A percentile compares a stretch with the other conserved stretches of the same genome.
phyloP scores from a whole-genome alignment of 2,888 invertebrate species.

The Hofmannophila pseudospretella region DNA sequence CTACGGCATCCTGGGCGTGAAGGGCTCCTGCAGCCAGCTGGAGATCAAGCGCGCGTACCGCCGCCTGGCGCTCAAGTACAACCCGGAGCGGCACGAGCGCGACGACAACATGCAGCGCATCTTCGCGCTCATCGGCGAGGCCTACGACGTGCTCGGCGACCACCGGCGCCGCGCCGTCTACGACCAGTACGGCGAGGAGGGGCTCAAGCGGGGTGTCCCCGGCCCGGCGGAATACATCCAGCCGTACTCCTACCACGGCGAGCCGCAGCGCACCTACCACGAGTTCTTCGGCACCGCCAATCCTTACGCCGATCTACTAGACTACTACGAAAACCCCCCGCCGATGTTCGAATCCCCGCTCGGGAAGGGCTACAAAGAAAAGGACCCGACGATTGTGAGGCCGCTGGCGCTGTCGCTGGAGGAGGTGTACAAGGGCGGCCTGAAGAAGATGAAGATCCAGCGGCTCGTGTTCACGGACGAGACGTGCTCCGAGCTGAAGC shows the following conservation, averaged over 20 bases:
- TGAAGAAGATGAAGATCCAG: slow-evolving; percentile 91
- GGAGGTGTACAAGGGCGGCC: slow-evolving; percentile 83
- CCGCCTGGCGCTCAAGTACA: slow-evolving; percentile 76
- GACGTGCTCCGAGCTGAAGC: slow-evolving; percentile 78
- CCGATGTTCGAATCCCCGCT: slow-evolving; percentile 80
- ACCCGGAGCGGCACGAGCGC: slow-evolving; percentile 73
- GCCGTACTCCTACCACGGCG: slow-evolving; percentile 89
- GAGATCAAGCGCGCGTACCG: slow-evolving; percentile 85
- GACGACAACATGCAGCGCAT: slow-evolving; percentile 69
- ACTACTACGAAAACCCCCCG: slow-evolving; percentile 80
- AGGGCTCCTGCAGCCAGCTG: slow-evolving; percentile 79
- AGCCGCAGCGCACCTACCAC: slow-evolving; percentile 84
- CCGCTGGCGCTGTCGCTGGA: slow-evolving; percentile 72
- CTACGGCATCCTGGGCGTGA: slow-evolving; percentile 85
- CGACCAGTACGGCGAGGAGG: slow-evolving; percentile 94
- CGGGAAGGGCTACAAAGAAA: slow-evolving; percentile 80
- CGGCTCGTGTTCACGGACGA: slow-evolving; percentile 82
- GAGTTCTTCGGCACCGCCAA: slow-evolving; percentile 91
- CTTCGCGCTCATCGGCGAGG: slow-evolving; percentile 84
- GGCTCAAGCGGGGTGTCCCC: slow-evolving; percentile 88
- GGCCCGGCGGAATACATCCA: slow-evolving; percentile 81
- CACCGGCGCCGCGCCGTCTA: slow-evolving; percentile 85
- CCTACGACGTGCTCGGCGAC: slow-evolving; percentile 86
- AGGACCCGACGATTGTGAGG: slow-evolving; percentile 66
- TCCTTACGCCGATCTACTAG: slow-evolving; percentile 87